Evolutionary conservation across 2,888 invertebrate genomes (phyloP).

Genomic region (Cerceris rybyensis): DNA sequence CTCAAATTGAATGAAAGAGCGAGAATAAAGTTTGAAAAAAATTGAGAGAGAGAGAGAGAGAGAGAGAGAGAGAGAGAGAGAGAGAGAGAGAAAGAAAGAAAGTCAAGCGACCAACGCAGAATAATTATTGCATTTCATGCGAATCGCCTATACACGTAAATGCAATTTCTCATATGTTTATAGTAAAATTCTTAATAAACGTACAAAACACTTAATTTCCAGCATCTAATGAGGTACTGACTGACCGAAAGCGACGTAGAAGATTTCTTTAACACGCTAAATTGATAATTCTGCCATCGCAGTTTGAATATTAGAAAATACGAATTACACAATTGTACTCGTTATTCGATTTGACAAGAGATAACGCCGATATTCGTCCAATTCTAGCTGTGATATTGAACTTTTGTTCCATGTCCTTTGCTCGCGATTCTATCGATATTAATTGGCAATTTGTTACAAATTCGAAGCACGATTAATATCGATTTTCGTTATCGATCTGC

Average conservation of each 20-base stretch:
- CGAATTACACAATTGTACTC: too few relatives aligned
- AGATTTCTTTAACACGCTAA: too few relatives aligned
- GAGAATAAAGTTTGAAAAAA: too few relatives aligned
- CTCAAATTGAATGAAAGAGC: too few relatives aligned
- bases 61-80: too few relatives aligned
- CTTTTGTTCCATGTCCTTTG: too few relatives aligned
- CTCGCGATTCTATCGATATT: too few relatives aligned
- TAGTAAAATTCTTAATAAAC: slow-evolving; percentile 27
- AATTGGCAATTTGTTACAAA: too few relatives aligned
- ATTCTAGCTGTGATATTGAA: neutral
- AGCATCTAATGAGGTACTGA: slow-evolving; percentile 4
- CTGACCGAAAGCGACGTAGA: neutral
- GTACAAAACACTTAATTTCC: slow-evolving; percentile 25
- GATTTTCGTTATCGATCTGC: too few relatives aligned
- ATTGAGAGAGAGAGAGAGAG: slow-evolving; percentile 10
- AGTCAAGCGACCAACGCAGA: slow-evolving; percentile 10
- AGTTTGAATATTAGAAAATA: too few relatives aligned
- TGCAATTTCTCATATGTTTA: slow-evolving; percentile 23
- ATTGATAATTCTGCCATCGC: too few relatives aligned
- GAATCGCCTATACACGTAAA: slow-evolving; percentile 30
- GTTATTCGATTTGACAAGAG: neutral
- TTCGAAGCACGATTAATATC: too few relatives aligned
- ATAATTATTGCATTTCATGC: slow-evolving; percentile 25
- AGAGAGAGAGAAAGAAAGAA: slow-evolving; percentile 16
- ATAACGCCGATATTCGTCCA: neutral